Evolutionary conservation across 1,140 invertebrate species (phyloP).

Genomic region (Wasmannia auropunctata): DNA sequence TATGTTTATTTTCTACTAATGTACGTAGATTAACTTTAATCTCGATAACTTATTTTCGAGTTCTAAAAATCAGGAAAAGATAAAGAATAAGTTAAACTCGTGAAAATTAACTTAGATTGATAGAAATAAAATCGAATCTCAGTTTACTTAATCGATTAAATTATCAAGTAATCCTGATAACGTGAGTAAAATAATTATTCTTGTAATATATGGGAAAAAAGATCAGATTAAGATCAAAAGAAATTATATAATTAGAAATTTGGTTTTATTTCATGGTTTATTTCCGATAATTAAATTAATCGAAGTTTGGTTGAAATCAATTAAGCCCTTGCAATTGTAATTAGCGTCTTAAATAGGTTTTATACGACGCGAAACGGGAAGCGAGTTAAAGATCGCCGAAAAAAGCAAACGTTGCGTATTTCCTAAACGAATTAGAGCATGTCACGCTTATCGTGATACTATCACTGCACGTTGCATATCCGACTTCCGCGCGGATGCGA

Average conservation of each 20-base stretch:
- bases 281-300: background rate
- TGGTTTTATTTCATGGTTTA: background rate
- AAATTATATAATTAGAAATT: background rate
- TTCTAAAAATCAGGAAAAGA: background rate
- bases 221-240: background rate
- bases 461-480: background rate
- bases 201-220: background rate
- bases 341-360: background rate
- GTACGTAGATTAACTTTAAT: no score
- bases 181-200: background rate
- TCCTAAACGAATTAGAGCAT: constrained; percentile 16
- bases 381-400: background rate
- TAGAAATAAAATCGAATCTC: background rate
- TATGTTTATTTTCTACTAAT: no score
- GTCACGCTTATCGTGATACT: background rate
- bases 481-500: background rate
- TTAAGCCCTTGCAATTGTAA: background rate
- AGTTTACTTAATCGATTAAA: background rate
- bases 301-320: background rate
- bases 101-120: background rate
- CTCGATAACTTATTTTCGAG: background rate
- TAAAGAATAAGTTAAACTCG: background rate
- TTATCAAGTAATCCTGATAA: background rate
- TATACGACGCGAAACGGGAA: background rate
- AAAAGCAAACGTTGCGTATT: background rate